A percentile compares a stretch with the other conserved stretches of the same genome.
Evolutionary conservation across 1,140 invertebrate species (phyloP).

Genomic region (Eumeta japonica): DNA sequence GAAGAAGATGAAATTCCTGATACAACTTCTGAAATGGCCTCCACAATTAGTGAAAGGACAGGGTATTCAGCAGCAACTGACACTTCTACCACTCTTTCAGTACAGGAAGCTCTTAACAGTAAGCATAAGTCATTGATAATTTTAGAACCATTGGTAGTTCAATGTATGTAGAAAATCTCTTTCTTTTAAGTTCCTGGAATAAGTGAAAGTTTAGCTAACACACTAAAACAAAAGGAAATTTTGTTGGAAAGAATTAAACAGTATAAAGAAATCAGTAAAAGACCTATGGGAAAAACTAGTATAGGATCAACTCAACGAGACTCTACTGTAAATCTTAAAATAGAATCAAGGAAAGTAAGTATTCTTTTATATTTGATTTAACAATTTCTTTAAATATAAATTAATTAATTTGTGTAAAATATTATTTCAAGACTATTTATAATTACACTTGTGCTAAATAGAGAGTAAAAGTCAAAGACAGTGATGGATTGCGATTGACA

Average conservation of each 20-base stretch:
- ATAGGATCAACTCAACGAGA: slow-evolving; percentile 23
- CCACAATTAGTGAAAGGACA: slow-evolving; percentile 45
- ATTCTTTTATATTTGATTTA: slow-evolving; percentile 2
- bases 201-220: slow-evolving; percentile 51
- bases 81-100: slow-evolving; percentile 38
- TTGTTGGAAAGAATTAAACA: slow-evolving; percentile 51
- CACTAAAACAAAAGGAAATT: slow-evolving; percentile 46
- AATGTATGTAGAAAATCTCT: slow-evolving; percentile 3
- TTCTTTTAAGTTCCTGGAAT: slow-evolving; percentile 43
- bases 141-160: not conserved
- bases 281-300: slow-evolving; percentile 26
- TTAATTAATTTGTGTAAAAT: no score
- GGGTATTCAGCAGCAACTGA: slow-evolving; percentile 43
- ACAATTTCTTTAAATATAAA: not conserved
- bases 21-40: slow-evolving; percentile 40
- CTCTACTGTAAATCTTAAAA: slow-evolving; percentile 14
- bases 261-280: slow-evolving; percentile 50
- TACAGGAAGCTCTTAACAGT: slow-evolving; percentile 50
- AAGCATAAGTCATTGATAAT: slow-evolving; percentile 13
- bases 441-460: no score
- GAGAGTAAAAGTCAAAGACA: no score
- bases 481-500: no score
- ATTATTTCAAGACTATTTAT: no score
- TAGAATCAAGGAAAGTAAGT: slow-evolving; percentile 30
- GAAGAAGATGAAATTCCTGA: slow-evolving; percentile 41